Percentiles rank a stretch among this genome's conserved stretches.
phyloP scores from a whole-genome alignment of 2,797 vertebrate species.

The Lepilemur septentrionalis region DNA sequence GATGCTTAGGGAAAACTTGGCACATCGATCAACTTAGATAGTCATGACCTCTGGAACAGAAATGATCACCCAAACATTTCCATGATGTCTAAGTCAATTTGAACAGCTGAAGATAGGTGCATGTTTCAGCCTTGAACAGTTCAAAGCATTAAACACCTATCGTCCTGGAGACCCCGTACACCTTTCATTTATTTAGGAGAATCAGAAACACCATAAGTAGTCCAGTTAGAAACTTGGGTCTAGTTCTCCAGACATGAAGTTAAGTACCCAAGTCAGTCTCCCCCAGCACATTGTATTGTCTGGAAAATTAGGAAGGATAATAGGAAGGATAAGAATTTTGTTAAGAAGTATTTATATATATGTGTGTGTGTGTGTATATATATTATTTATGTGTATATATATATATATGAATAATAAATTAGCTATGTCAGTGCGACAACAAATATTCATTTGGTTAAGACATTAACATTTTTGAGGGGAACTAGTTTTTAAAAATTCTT shows the following conservation, averaged over 20 bases:
- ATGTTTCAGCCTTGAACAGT: not conserved
- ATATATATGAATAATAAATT: not conserved
- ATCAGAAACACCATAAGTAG: not conserved
- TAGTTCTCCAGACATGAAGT: not conserved
- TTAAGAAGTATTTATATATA: not conserved
- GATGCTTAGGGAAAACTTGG: not conserved
- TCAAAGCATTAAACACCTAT: not conserved
- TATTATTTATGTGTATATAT: no score
- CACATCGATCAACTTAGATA: not conserved
- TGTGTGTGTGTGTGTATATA: no score
- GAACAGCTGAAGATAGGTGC: not conserved
- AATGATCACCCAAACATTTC: not conserved
- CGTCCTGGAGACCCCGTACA: not conserved
- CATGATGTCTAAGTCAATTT: not conserved
- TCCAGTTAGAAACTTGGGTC: not conserved
- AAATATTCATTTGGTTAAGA: not conserved
- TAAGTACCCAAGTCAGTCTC: not conserved
- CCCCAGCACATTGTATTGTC: not conserved
- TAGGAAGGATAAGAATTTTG: not conserved
- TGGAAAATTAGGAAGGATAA: not conserved
- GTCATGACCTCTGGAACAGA: not conserved
- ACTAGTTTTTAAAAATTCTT: not conserved
- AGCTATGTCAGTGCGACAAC: not conserved
- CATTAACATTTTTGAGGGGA: not conserved
- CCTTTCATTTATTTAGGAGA: not conserved